A percentile compares a stretch with the other conserved stretches of the same genome.
Evolutionary conservation across 2,888 invertebrate genomes (phyloP).

Genomic region (Thymelicus acteon): DNA sequence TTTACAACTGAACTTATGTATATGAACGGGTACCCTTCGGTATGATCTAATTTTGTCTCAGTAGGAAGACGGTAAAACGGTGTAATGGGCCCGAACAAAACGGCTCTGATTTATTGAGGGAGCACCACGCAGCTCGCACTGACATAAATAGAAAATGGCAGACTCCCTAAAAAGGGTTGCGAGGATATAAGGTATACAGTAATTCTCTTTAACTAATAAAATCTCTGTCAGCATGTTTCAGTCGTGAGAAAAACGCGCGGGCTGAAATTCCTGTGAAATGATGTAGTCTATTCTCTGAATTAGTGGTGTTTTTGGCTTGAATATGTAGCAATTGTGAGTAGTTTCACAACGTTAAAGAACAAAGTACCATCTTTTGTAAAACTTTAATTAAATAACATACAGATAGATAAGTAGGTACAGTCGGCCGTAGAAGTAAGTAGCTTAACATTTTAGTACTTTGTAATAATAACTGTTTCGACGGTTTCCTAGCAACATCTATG

Average conservation of each 20-base stretch:
- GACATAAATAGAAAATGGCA: constrained; percentile 76
- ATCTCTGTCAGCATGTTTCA: constrained; percentile 14
- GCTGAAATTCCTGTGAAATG: not conserved
- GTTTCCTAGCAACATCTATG: no score
- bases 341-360: no score
- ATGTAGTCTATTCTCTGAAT: not conserved
- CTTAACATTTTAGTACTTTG: no score
- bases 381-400: no score
- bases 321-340: no score
- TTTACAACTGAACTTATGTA: constrained; percentile 73
- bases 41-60: constrained; percentile 80
- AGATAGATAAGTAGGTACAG: no score
- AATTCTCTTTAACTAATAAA: constrained; percentile 31
- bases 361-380: no score
- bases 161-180: constrained; percentile 45
- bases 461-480: no score
- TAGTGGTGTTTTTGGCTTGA: no score
- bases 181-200: constrained; percentile 31
- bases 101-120: constrained; percentile 76
- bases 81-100: constrained; percentile 79
- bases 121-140: constrained; percentile 54
- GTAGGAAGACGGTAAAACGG: constrained; percentile 78
- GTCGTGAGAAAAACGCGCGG: constrained; percentile 4
- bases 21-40: constrained; percentile 66
- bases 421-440: no score